phyloP scores from a whole-genome alignment of 1,140 invertebrate genomes.

The Proales similis region DNA sequence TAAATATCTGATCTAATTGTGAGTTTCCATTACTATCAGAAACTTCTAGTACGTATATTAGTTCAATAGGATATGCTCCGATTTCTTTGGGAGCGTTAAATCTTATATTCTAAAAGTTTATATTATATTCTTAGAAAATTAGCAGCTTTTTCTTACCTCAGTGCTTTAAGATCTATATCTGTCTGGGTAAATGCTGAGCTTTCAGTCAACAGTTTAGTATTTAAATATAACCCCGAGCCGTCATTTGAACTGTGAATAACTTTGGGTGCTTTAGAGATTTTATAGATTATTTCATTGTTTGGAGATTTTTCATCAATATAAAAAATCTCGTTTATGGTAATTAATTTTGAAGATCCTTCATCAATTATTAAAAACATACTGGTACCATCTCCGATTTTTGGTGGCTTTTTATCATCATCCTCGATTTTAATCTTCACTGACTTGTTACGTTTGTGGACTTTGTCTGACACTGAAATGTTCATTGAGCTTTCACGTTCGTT shows the following conservation, averaged over 20 bases:
- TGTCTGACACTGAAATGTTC: slow-evolving; percentile 29
- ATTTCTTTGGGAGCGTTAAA: slow-evolving; percentile 32
- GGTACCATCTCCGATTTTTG: not conserved
- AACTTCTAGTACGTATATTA: slow-evolving; percentile 43
- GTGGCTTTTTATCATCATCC: slow-evolving; percentile 4
- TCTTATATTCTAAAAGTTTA: too few relatives aligned
- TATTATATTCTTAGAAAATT: too few relatives aligned
- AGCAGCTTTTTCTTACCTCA: too few relatives aligned
- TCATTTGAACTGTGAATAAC: not conserved
- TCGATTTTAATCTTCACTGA: slow-evolving; percentile 14
- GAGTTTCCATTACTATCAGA: slow-evolving; percentile 39
- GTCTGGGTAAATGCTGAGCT: slow-evolving; percentile 25
- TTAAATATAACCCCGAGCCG: not conserved
- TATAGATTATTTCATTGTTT: slow-evolving; percentile 14
- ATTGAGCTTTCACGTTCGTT: not conserved
- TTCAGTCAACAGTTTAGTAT: not conserved
- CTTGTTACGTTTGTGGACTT: slow-evolving; percentile 10
- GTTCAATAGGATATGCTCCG: slow-evolving; percentile 35
- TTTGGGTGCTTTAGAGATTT: not conserved
- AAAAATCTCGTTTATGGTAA: slow-evolving; percentile 5
- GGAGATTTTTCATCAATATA: slow-evolving; percentile 15
- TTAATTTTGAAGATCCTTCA: slow-evolving; percentile 9
- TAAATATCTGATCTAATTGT: slow-evolving; percentile 43
- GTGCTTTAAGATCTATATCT: slow-evolving; percentile 33
- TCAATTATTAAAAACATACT: slow-evolving; percentile 25